Conservation (phyloP, 2,797 vertebrate species). For the Sarcoramphus papa region DNA sequence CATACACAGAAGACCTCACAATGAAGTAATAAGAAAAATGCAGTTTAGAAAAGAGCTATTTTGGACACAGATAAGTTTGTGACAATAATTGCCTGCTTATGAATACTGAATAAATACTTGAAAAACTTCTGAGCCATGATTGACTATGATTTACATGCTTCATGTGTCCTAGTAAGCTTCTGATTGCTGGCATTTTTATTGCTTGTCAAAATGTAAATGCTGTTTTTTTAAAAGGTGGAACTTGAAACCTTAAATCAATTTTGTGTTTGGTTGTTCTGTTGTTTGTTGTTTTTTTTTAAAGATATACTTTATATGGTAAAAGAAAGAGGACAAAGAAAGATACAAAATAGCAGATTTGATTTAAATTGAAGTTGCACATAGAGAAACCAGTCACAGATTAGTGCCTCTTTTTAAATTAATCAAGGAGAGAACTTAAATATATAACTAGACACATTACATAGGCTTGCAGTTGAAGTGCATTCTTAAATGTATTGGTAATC, state of each 20-base stretch:
- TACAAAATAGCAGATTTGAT: not conserved
- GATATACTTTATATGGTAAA: not conserved
- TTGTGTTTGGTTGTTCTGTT: not conserved
- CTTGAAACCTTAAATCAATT: not conserved
- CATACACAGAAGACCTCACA: not conserved
- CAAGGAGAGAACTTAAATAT: not conserved
- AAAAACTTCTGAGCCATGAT: not conserved
- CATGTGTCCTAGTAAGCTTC: not conserved
- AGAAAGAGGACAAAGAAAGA: not conserved
- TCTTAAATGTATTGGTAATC: rapidly evolving
- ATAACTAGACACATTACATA: rapidly evolving
- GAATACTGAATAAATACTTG: not conserved
- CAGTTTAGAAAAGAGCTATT: not conserved
- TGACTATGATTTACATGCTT: not conserved
- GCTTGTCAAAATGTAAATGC: not conserved
- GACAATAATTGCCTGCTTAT: not conserved
- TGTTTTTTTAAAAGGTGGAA: not conserved
- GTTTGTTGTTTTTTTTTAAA: not conserved
- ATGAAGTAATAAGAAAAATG: not conserved
- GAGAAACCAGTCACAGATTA: not conserved
- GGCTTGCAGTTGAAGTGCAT: not conserved
- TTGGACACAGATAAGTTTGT: not conserved
- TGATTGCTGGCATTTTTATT: not conserved
- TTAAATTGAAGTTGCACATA: not conserved
- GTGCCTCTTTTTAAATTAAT: not conserved